phyloP scores from a whole-genome alignment of 2,888 invertebrate species.

The Drosophila koepferae region DNA sequence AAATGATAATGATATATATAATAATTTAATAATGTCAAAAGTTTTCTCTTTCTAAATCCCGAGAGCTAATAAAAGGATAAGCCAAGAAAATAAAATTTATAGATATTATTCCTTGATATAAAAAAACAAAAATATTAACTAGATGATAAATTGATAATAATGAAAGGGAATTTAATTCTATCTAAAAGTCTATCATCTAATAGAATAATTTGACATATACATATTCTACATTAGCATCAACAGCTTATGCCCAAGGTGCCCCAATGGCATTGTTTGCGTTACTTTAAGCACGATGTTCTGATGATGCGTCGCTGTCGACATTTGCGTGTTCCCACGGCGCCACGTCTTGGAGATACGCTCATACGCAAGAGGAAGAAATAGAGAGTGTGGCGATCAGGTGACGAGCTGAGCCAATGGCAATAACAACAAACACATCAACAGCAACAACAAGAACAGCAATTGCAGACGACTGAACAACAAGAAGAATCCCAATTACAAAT shows the following conservation, averaged over 20 bases:
- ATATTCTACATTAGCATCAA: conserved; percentile 86
- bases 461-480: conserved; percentile 70
- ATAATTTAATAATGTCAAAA: no score
- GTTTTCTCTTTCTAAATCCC: no score
- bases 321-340: conserved; percentile 86
- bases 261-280: conserved; percentile 94
- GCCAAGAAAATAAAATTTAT: no score
- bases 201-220: background rate
- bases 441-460: conserved; percentile 39
- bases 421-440: conserved; percentile 13
- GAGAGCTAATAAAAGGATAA: no score
- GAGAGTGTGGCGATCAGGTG: conserved; percentile 24
- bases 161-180: no score
- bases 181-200: background rate
- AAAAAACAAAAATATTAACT: no score
- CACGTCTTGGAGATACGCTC: conserved; percentile 77
- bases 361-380: conserved; percentile 74
- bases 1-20: no score
- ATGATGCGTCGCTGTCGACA: conserved; percentile 91
- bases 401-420: conserved; percentile 21
- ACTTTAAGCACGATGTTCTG: conserved; percentile 89
- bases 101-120: no score
- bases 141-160: no score
- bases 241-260: conserved; percentile 91
- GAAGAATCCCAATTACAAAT: conserved; percentile 58